These are phyloP conservation scores for Hyphantria cunea DNA, from an alignment of 1,140 invertebrate genomes.

Conservation along the genomic window DNA sequence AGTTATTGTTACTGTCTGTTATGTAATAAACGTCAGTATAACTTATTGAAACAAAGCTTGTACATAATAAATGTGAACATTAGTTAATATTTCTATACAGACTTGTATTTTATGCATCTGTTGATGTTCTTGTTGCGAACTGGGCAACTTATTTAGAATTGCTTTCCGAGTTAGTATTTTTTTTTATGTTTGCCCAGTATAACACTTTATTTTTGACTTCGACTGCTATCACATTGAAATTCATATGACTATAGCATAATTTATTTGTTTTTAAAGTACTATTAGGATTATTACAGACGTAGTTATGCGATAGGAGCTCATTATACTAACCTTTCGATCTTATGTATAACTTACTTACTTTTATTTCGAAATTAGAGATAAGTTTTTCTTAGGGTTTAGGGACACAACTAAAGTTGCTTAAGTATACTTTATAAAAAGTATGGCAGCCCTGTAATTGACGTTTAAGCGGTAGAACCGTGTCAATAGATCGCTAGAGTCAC, in stretches of 20 bases:
- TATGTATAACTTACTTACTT: too few species aligned
- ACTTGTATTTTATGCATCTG: slow-evolving; percentile 16
- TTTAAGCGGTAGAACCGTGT: not conserved
- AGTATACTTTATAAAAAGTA: not conserved
- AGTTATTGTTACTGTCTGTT: slow-evolving; percentile 26
- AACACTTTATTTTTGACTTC: too few species aligned
- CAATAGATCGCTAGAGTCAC: not conserved
- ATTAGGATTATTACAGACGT: too few species aligned
- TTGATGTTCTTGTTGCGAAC: slow-evolving; percentile 10
- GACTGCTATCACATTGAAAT: too few species aligned
- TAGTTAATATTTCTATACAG: slow-evolving; percentile 21
- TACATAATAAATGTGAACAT: slow-evolving; percentile 21
- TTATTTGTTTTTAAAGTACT: too few species aligned
- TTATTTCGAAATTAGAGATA: not conserved
- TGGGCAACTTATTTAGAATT: not conserved
- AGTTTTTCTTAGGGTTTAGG: not conserved
- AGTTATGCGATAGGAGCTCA: too few species aligned
- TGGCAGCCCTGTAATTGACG: slow-evolving; percentile 5
- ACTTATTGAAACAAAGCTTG: slow-evolving; percentile 26
- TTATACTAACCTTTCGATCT: not conserved
- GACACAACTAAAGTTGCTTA: too few species aligned
- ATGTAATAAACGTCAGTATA: slow-evolving; percentile 4
- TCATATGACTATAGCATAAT: too few species aligned
- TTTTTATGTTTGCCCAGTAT: not conserved
- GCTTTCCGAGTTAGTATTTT: not conserved